These are phyloP conservation scores for Pygmarrhopalites habei DNA, from an alignment of 1,140 invertebrate species.

Conservation along the genomic window DNA sequence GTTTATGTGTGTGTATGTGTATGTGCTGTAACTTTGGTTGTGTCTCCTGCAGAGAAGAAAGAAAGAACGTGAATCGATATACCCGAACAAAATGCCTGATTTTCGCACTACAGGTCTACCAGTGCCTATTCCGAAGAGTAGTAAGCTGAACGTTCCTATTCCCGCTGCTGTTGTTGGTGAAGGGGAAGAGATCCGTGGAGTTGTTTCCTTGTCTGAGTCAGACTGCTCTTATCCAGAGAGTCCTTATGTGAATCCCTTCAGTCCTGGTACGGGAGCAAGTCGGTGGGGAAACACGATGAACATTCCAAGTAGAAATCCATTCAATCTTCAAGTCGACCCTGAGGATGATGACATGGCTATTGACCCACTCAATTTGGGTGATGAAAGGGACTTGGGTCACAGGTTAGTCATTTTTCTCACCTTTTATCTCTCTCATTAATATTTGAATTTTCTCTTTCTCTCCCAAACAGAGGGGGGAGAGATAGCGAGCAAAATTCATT, in stretches of 20 bases:
- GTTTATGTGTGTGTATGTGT: too few species aligned
- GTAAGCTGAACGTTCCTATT: not conserved
- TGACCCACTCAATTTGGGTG: conserved; percentile 33
- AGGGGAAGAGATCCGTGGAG: not conserved
- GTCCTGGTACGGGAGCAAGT: conserved; percentile 9
- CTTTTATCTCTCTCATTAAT: not conserved
- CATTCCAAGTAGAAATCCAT: conserved; percentile 21
- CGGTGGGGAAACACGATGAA: conserved; percentile 32
- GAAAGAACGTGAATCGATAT: conserved; percentile 5
- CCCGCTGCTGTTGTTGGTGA: not conserved
- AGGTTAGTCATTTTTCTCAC: conserved; percentile 21
- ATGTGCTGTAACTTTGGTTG: too few species aligned
- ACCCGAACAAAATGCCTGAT: conserved; percentile 31
- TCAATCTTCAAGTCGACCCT: conserved; percentile 15
- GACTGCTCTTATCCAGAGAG: conserved; percentile 31
- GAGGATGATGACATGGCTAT: conserved; percentile 23
- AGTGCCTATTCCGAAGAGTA: conserved; percentile 29
- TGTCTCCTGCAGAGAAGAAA: not conserved
- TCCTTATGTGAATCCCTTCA: conserved; percentile 30
- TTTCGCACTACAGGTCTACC: conserved; percentile 31
- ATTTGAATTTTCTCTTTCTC: too few species aligned
- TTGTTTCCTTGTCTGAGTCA: conserved; percentile 22
- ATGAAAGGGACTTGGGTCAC: conserved; percentile 38
- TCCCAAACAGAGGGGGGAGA: too few species aligned
- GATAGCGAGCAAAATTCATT: too few species aligned